These are phyloP conservation scores for Sebastes baramenuke DNA, from an alignment of 2,797 vertebrate species.

Conservation along the genomic window DNA sequence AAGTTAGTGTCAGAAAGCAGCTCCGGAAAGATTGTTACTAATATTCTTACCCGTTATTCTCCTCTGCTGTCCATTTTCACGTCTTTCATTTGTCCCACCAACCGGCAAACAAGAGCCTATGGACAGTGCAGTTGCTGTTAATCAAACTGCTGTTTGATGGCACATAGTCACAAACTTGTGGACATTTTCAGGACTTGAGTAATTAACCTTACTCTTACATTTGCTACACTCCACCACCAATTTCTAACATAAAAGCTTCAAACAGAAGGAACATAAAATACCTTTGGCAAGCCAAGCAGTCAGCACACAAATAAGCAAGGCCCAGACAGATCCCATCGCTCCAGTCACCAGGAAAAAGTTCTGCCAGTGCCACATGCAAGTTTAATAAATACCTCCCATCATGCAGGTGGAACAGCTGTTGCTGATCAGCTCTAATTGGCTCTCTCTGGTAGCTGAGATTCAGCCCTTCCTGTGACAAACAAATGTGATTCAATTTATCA, in stretches of 20 bases:
- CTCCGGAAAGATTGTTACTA: rapidly evolving
- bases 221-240: not conserved
- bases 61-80: not conserved
- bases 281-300: not conserved
- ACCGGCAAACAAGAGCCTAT: slow-evolving; percentile 16
- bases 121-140: not conserved
- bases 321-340: not conserved
- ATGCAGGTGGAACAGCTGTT: not conserved
- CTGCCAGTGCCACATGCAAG: too few species aligned
- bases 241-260: not conserved
- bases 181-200: too few species aligned
- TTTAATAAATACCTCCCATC: not conserved
- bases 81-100: not conserved
- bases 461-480: not conserved
- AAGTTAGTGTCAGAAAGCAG: not conserved
- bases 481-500: not conserved
- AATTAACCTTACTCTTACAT: too few species aligned
- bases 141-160: not conserved
- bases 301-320: not conserved
- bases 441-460: not conserved
- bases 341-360: not conserved
- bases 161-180: not conserved
- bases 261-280: not conserved
- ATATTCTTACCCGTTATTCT: not conserved
- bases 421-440: not conserved